Base-by-base conservation (phyloP, 35 echinoderm and acorn worm genomes). In the Anneissia japonica region DNA sequence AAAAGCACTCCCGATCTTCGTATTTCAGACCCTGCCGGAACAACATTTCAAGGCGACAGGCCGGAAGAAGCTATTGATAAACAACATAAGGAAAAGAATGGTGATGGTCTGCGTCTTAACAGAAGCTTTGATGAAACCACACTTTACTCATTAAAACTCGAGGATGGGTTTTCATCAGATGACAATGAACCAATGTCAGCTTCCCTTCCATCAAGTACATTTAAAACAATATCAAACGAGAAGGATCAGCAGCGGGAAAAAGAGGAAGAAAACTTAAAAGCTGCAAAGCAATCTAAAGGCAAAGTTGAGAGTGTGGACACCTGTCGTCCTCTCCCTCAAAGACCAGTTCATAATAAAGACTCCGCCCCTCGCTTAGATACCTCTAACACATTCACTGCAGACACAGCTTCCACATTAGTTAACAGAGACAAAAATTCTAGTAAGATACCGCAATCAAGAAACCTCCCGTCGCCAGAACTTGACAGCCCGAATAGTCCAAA, bases 401-500 rank as follows among this genome's bases (percentile, higher is more conserved):
- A 89, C 32, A 43, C 90, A 4, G 92, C 92, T 23, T 81, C 87
- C 81, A 85, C 92, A 41, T 84, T 93, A 28, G 72, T 79, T 26
- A 81, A 76, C 26, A 82, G 81, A 30, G 74, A 88, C 41, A 72
- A 83, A 19, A 93, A 77, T 37, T 16, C 16, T 23, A 36, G 19
- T 0, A 32, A 43, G 0, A 51, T 55, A n/a, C 37, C 45, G 28
- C 31, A 46, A 23, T 19, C 21, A 26, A 77, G 91, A 30, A 93
- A 81, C 38, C 88, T 97, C 4, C 94, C 94, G 11, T 97, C 94
- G 17, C 94, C 91, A 31, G n/a, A n/a, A n/a, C n/a, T n/a, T n/a
- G 94, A 97, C 35, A 79, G 45, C 21, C 13, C 74, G 0, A 77
- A 83, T 28, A 80, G 75, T 39, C 34, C 77, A 79, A 36, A 38